A percentile compares a stretch with the other conserved stretches of the same genome.
Conservation (phyloP, 2,113 vertebrate species). For the Menidia beryllina region DNA sequence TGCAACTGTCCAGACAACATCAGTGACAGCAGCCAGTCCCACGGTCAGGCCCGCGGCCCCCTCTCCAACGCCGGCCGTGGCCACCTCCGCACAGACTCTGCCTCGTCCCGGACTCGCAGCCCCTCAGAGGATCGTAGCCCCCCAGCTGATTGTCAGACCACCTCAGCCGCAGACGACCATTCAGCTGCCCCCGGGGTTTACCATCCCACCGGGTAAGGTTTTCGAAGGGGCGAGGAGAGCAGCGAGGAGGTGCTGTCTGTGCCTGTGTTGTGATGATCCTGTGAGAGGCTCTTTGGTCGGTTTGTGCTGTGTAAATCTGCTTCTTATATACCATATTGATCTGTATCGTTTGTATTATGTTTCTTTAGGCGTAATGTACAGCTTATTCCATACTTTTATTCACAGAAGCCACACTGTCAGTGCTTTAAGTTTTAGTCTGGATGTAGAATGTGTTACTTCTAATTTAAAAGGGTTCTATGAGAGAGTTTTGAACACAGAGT, state of each 20-base stretch:
- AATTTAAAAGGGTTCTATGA: no score
- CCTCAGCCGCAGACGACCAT: slow-evolving; percentile 89
- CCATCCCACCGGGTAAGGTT: slow-evolving; percentile 88
- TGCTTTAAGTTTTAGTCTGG: neutral
- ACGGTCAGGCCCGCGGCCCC: slow-evolving; percentile 72
- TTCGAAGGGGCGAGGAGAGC: neutral
- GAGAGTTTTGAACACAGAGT: neutral
- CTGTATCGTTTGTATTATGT: neutral
- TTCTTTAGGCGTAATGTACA: neutral
- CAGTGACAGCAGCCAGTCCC: slow-evolving; percentile 60
- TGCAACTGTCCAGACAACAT: slow-evolving; percentile 60
- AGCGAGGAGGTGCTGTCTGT: neutral
- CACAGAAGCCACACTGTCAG: neutral
- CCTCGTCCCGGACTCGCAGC: slow-evolving; percentile 78
- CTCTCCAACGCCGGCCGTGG: slow-evolving; percentile 61
- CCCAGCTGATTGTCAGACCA: slow-evolving; percentile 88
- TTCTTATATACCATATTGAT: neutral
- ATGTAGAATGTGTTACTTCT: no score
- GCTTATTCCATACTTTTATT: neutral
- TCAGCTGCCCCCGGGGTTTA: slow-evolving; percentile 90
- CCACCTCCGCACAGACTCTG: slow-evolving; percentile 70
- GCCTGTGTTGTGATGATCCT: neutral
- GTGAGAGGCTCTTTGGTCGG: neutral
- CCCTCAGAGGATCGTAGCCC: slow-evolving; percentile 84
- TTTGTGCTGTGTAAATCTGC: neutral